Evolutionary conservation across 2,113 vertebrate species (phyloP), one percentile per base, ranked within the genome.

Genomic region (Callaeas wilsoni): DNA sequence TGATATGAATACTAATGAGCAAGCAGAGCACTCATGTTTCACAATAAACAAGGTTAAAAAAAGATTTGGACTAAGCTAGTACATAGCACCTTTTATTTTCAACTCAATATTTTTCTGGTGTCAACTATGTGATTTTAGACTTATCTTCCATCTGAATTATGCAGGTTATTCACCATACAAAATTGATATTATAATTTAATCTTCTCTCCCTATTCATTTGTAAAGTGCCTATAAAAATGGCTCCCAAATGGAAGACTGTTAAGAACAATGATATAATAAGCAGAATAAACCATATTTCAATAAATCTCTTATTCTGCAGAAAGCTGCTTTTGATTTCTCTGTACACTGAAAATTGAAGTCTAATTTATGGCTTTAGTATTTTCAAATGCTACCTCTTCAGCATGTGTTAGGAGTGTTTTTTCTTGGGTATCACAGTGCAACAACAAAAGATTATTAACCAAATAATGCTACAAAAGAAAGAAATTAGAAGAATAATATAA

Each of bases 121-220:
- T 93, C 71, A 84, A 67, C 47, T 44, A 16, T 67, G 60, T 18
- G 44, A 81, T 78, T 93, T 89, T 55, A 78, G 70, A 71, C 84
- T 77, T 93, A 80, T 92, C 91, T 88, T 94, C 67, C 25, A 52
- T 77, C 47, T 90, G 83, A 88, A 86, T 95, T 87, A 84, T 62
- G 30, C 47, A 92, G 39, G 42, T 60, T 90, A 78, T 87, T 86
- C 93, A 52, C 60, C 68, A 81, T 42, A 78, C 9, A 90, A 92
- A 93, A 90, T 52, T 89, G 75, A 92, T 73, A 90, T 96, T 93
- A 73, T 86, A 27, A 86, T 94, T 95, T 92, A 87, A 90, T 95
- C 33, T 87, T 16, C 85, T 62, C 26, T 73, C 41, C 68, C 50
- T 70, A 59, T 88, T 90, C 25, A 90, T 96, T 92, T 86, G 42